A percentile compares a stretch with the other conserved stretches of the same genome.
Conservation (phyloP, 2,113 vertebrate genomes). For the Burhinus bistriatus region DNA sequence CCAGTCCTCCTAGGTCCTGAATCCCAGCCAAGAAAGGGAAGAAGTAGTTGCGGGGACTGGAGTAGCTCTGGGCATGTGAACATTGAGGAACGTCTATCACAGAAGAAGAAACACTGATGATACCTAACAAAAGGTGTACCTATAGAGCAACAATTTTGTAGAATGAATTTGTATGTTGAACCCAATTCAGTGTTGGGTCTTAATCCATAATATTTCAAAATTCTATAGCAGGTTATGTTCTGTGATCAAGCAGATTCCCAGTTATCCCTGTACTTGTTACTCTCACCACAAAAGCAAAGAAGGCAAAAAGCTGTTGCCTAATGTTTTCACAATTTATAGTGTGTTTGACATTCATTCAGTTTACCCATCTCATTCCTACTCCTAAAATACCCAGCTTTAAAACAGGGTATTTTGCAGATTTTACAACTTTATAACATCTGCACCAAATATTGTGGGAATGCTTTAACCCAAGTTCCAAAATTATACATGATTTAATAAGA, state of each 20-base stretch:
- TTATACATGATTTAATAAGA: slow-evolving; percentile 45
- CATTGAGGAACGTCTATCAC: not conserved
- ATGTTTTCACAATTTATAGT: not conserved
- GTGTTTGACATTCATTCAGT: not conserved
- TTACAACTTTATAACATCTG: slow-evolving; percentile 54
- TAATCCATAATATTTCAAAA: not conserved
- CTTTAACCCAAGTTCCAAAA: slow-evolving; percentile 39
- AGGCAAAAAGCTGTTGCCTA: not conserved
- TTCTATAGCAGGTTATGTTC: not conserved
- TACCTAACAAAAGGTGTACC: not conserved
- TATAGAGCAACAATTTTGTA: not conserved
- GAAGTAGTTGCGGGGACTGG: not conserved
- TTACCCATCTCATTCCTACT: slow-evolving; percentile 5
- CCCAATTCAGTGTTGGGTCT: not conserved
- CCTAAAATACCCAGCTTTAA: slow-evolving; percentile 34
- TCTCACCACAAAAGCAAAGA: not conserved
- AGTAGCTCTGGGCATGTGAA: not conserved
- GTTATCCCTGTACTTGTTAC: not conserved
- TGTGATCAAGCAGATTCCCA: not conserved
- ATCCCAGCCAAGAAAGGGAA: not conserved
- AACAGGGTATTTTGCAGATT: not conserved
- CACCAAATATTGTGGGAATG: slow-evolving; percentile 37
- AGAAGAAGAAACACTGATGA: not conserved
- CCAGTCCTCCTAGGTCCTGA: not conserved
- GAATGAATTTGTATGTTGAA: not conserved